Evolutionary conservation across 1,140 invertebrate genomes (phyloP).

Genomic region (Pinna nobilis): DNA sequence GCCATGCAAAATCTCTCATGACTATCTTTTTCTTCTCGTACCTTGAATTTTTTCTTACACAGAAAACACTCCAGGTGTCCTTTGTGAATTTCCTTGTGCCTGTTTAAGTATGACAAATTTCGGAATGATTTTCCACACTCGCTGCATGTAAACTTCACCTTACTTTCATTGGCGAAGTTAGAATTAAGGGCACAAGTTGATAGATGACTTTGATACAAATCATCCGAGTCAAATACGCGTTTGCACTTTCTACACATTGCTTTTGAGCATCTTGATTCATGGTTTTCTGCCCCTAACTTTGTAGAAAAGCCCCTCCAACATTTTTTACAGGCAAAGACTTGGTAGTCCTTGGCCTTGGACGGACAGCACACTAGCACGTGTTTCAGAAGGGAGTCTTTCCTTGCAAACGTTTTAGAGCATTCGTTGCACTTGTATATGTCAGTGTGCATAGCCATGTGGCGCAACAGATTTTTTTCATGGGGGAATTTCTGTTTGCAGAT

Average conservation of each 20-base stretch:
- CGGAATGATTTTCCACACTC: conserved; percentile 65
- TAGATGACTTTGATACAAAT: conserved; percentile 13
- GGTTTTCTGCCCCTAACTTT: conserved; percentile 54
- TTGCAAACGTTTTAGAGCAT: conserved; percentile 66
- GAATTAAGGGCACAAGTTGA: background rate
- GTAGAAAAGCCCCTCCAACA: conserved; percentile 65
- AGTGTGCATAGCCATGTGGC: conserved; percentile 77
- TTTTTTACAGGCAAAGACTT: conserved; percentile 59
- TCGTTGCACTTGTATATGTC: conserved; percentile 75
- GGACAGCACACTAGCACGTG: conserved; percentile 69
- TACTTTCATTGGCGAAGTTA: background rate
- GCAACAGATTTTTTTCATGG: conserved; percentile 74
- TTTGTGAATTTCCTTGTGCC: conserved; percentile 61
- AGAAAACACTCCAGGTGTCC: conserved; percentile 50
- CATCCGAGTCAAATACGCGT: conserved; percentile 27
- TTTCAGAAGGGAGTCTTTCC: conserved; percentile 68
- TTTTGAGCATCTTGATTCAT: conserved; percentile 44
- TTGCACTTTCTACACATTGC: conserved; percentile 23
- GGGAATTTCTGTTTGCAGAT: conserved; percentile 77
- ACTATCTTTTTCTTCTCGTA: conserved; percentile 53
- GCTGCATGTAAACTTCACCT: conserved; percentile 57
- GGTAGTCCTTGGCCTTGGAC: conserved; percentile 55
- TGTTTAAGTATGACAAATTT: conserved; percentile 60
- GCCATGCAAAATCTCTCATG: conserved; percentile 60
- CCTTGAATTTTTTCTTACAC: conserved; percentile 50